These are phyloP conservation scores for Chloroceryle inda DNA, from an alignment of 2,797 vertebrate genomes.

Conservation along the genomic window DNA sequence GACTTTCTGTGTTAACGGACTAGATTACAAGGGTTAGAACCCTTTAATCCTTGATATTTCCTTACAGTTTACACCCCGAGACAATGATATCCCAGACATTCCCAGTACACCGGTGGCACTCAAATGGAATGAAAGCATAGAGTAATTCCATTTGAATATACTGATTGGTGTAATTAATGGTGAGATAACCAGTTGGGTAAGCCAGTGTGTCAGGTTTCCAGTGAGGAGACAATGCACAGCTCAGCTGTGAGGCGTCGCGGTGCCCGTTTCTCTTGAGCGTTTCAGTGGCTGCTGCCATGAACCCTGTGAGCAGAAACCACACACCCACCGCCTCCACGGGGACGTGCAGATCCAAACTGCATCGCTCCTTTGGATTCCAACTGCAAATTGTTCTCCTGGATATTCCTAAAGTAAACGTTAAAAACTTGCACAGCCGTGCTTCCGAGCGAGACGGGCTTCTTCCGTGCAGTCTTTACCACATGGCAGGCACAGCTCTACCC, in stretches of 20 bases:
- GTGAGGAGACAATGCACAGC: neutral
- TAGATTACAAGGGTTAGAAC: neutral
- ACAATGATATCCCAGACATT: neutral
- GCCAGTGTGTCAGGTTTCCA: neutral
- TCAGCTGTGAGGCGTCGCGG: neutral
- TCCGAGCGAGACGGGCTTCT: neutral
- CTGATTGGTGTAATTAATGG: neutral
- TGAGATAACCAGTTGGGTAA: neutral
- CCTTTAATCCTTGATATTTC: neutral
- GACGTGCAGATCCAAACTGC: neutral
- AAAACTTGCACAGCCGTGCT: neutral
- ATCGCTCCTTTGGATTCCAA: neutral
- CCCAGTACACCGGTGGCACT: neutral
- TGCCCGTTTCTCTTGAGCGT: neutral
- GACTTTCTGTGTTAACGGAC: neutral
- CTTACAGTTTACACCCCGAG: neutral
- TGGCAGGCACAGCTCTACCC: neutral
- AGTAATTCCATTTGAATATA: neutral
- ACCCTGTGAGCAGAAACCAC: neutral
- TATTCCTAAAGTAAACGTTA: neutral
- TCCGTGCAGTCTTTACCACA: neutral
- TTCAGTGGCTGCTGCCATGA: neutral
- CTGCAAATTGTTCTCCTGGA: neutral
- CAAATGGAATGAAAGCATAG: neutral
- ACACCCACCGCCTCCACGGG: rapidly evolving